Base-by-base conservation (phyloP, 2,113 vertebrate genomes). In the Camelus dromedarius region DNA sequence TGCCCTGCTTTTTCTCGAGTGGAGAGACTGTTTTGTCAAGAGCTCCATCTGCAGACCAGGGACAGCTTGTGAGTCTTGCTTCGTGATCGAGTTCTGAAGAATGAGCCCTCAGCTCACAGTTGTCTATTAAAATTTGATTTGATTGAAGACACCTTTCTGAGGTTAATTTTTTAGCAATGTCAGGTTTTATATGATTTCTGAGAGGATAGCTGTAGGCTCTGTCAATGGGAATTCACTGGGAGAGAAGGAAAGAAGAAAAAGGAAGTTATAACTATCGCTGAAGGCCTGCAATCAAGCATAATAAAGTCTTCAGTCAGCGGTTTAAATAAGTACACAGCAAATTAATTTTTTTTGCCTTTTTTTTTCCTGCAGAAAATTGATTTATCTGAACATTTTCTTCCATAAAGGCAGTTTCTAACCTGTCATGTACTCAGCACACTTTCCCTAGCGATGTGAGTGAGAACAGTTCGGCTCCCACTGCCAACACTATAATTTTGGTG, bases 1-100 rank as follows among this genome's bases (percentile, higher is more conserved):
- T 54, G 84, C 46, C 79, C 50, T 79, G 82, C 16, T 96, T 91
- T 77, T 75, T 83, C 96, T 91, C 77, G 84, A 2, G 62, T 62
- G 81, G 54, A 38, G 91, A 8, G 86, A 97, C 98, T 98, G 92
- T 98, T 98, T 98, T 98, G 98, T 98, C 98, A 98, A 98, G 93
- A 98, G 98, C 98, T 98, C 98, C 99, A 98, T 98, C 98, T 98
- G 98, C 98, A 99, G 98, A 97, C 97, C 94, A 77, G 87, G 96
- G 97, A 96, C 89, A 97, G 98, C 95, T 73, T 89, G 76, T 97
- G 96, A 97, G 97, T 91, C 32, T 92, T 5, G 4, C 38, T 8
- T 22, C 46, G 89, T 85, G 95, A 92, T 85, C 90, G 94, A 28
- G 77, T 92, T 96, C 84, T 18, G 76, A 89, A 85, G 92, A 94